Evolutionary conservation across 2,113 vertebrate species (phyloP).

Genomic region (Procavia capensis): DNA sequence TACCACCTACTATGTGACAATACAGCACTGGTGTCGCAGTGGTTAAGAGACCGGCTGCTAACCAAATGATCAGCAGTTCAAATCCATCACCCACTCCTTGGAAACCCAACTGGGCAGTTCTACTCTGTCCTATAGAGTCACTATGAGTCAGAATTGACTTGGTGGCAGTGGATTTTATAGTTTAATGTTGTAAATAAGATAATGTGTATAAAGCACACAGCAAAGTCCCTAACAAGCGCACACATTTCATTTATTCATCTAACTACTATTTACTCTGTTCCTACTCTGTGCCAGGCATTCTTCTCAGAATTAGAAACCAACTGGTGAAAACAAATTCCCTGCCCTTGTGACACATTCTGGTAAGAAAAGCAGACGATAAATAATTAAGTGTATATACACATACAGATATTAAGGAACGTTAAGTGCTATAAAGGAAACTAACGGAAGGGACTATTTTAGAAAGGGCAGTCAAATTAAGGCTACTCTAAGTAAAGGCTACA

Average conservation of each 20-base stretch:
- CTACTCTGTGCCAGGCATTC: background rate
- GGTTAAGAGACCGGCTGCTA: too few relatives aligned
- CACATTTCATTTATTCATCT: constrained; percentile 10
- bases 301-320: constrained; percentile 21
- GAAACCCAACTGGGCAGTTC: too few relatives aligned
- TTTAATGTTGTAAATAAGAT: background rate
- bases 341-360: background rate
- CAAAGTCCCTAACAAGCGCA: constrained; percentile 8
- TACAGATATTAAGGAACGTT: background rate
- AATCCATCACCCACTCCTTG: too few relatives aligned
- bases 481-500: background rate
- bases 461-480: background rate
- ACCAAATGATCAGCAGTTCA: too few relatives aligned
- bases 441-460: background rate
- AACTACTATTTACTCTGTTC: background rate
- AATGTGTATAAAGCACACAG: background rate
- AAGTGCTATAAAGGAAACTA: background rate
- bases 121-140: too few relatives aligned
- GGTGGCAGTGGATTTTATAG: too few relatives aligned
- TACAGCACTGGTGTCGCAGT: too few relatives aligned
- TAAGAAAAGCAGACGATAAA: background rate
- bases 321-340: background rate
- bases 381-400: background rate
- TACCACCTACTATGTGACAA: background rate
- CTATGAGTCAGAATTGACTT: too few relatives aligned